Conservation (phyloP, 2,797 vertebrate genomes). For the Schizothorax lantsangensis region DNA sequence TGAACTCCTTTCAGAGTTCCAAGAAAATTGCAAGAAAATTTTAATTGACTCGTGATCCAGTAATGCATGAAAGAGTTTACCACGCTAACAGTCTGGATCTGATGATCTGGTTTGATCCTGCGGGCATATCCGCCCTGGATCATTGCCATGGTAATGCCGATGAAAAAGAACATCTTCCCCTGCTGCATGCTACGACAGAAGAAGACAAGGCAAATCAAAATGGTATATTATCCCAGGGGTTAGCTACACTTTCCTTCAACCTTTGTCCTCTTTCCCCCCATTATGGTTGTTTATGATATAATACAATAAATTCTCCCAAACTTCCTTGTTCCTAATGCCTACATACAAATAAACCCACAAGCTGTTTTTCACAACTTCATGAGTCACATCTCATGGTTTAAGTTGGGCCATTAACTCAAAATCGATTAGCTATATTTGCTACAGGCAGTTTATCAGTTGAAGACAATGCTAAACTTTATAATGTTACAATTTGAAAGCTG, state of each 20-base stretch:
- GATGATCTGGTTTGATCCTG: constrained; percentile 87
- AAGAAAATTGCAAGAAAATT: neutral
- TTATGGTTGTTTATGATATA: constrained; percentile 2
- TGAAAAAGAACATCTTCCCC: constrained; percentile 99
- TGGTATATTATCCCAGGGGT: neutral
- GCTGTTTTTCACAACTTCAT: neutral
- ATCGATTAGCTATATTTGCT: neutral
- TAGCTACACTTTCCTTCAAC: neutral
- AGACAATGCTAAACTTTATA: neutral
- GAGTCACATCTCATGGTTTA: constrained; percentile 6
- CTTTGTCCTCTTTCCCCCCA: neutral
- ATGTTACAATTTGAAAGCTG: neutral
- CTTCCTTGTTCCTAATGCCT: constrained; percentile 15
- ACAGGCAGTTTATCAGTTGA: neutral
- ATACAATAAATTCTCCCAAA: neutral
- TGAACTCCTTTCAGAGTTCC: neutral
- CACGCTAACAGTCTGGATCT: constrained; percentile 84
- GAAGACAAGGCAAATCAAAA: neutral
- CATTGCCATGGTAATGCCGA: constrained; percentile 93
- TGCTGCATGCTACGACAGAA: constrained; percentile 89
- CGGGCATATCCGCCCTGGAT: constrained; percentile 94
- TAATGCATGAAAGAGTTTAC: constrained; percentile 71
- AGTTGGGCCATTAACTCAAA: neutral
- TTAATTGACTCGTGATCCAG: neutral
- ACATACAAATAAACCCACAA: neutral